Evolutionary conservation across 2,888 invertebrate species (phyloP), one percentile per base, ranked within the genome.

Genomic region (Deroplatys truncata): DNA sequence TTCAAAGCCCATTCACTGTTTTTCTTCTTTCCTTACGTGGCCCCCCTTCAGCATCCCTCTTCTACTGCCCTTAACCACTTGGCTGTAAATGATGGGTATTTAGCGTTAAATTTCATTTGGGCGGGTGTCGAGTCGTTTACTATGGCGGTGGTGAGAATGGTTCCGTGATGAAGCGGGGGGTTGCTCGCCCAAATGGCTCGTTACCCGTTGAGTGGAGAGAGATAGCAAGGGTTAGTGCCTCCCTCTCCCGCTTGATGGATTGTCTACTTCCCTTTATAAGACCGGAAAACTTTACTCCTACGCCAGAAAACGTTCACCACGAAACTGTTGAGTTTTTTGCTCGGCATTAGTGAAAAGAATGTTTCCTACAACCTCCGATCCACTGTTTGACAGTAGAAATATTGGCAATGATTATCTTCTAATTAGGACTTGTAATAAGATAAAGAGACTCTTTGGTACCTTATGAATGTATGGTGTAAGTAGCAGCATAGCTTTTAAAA

Each of bases 71-170:
- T 84, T 82, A 90, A 88, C 90, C 90, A 90, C 90, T 91, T 89
- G 90, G 91, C 89, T 89, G 90, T 88, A 90, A 90, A 89, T 90
- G 91, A 91, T 91, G 91, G 90, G 90, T 91, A 90, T 90, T 91
- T 90, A 90, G 90, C 90, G 91, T 91, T 90, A 91, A 91, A 91
- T 91, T 91, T 91, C 91, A 91, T 91, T 91, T 91, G 89, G 86
- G 28, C 56, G 84, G 89, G 89, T 82, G 89, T 83, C 35, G 88
- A 84, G 86, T 88, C 88, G 88, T 89, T 89, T 88, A 86, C 87
- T 83, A 89, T 35, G 82, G 89, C 84, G 89, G 49, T 84, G 89
- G 43, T 84, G 84, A 89, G 86, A 31, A 49, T 84, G 43, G 84
- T 84, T 43, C 89, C 83, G 82, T 13, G 29, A 72, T 28, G 89